Conservation (phyloP, 1,140 invertebrate species). For the Ericerus pela region DNA sequence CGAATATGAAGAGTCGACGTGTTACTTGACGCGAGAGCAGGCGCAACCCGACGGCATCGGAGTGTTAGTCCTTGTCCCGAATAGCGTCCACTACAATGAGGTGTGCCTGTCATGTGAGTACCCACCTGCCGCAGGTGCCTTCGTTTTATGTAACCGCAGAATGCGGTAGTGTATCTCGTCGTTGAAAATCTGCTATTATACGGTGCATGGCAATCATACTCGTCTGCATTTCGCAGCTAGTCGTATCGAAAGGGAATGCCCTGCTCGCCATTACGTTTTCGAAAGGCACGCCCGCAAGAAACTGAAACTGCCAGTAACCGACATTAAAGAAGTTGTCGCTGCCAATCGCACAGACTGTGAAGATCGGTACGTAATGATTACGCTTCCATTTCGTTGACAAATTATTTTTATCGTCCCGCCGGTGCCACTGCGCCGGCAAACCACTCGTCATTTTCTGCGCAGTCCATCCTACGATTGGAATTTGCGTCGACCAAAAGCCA, state of each 20-base stretch:
- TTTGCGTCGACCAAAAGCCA: too few relatives aligned
- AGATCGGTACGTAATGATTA: slow-evolving; percentile 40
- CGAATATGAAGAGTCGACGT: slow-evolving; percentile 81
- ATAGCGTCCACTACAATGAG: slow-evolving; percentile 77
- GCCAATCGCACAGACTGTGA: slow-evolving; percentile 76
- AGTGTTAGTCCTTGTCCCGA: slow-evolving; percentile 65
- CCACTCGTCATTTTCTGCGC: too few relatives aligned
- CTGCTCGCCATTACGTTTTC: slow-evolving; percentile 70
- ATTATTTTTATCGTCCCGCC: too few relatives aligned
- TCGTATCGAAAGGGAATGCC: slow-evolving; percentile 69
- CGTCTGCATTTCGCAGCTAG: too few relatives aligned
- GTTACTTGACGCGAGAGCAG: slow-evolving; percentile 69
- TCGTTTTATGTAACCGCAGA: too few relatives aligned
- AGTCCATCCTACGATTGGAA: too few relatives aligned
- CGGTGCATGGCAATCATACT: too few relatives aligned
- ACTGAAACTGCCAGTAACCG: slow-evolving; percentile 54
- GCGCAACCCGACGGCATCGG: slow-evolving; percentile 71
- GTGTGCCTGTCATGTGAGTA: slow-evolving; percentile 73
- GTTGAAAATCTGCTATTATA: too few relatives aligned
- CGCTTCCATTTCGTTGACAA: too few relatives aligned
- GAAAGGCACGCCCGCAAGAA: slow-evolving; percentile 72
- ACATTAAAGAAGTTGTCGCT: slow-evolving; percentile 61
- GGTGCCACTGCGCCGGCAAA: too few relatives aligned
- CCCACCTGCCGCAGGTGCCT: too few relatives aligned
- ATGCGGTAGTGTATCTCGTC: too few relatives aligned